phyloP scores from a whole-genome alignment of 2,113 vertebrate species.

The Xiphophorus couchianus region DNA sequence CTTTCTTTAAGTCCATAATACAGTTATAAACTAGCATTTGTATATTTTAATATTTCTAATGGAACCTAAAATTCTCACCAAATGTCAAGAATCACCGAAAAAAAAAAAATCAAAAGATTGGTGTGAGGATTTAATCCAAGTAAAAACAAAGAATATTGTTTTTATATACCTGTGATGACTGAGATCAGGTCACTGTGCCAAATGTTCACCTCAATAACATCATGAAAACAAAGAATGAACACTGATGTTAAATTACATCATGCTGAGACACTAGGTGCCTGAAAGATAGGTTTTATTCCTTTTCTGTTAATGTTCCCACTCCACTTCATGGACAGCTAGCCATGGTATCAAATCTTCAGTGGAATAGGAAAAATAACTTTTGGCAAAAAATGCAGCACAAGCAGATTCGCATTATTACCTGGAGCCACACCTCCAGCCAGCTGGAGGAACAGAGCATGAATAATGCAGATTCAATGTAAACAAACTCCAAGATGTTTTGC shows the following conservation, averaged over 20 bases:
- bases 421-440: not conserved
- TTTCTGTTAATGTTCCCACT: not conserved
- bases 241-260: not conserved
- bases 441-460: not conserved
- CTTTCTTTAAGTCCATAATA: no score
- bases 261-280: not conserved
- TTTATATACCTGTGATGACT: no score
- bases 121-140: no score
- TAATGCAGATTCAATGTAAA: not conserved
- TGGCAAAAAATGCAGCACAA: not conserved
- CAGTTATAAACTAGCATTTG: no score
- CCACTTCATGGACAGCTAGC: not conserved
- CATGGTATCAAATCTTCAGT: not conserved
- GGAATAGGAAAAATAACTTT: not conserved
- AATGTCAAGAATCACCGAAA: no score
- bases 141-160: no score
- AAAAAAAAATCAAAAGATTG: no score
- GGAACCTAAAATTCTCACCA: no score
- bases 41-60: no score
- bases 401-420: not conserved
- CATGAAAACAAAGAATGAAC: no score
- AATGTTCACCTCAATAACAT: no score
- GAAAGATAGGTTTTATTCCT: not conserved
- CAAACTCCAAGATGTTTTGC: not conserved
- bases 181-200: no score